Conservation (phyloP, 2,888 invertebrate genomes). For the Gisinianus flammeolus region DNA sequence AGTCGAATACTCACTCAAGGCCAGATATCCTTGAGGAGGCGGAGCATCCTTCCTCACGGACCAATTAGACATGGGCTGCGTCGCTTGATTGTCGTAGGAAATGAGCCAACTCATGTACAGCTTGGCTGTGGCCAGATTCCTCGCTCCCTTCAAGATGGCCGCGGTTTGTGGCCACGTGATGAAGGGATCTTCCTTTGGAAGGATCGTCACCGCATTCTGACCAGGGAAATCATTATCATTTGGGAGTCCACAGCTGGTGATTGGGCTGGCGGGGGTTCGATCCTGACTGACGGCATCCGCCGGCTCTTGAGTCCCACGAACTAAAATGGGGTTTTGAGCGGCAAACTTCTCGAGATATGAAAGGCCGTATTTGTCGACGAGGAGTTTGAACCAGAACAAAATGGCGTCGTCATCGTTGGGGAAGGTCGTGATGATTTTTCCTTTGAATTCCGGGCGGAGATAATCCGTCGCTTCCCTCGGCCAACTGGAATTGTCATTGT, state of each 20-base stretch:
- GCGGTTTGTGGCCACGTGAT: slow-evolving; percentile 42
- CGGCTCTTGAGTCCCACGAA: slow-evolving; percentile 35
- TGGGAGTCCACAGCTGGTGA: neutral
- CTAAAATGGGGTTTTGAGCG: slow-evolving; percentile 32
- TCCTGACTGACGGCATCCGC: neutral
- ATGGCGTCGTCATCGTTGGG: slow-evolving; percentile 47
- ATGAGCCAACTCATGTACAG: slow-evolving; percentile 44
- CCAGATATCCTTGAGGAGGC: slow-evolving; percentile 8
- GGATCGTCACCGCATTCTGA: neutral
- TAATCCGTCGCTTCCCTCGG: slow-evolving; percentile 40
- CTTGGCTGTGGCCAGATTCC: slow-evolving; percentile 33
- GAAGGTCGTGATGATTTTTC: slow-evolving; percentile 39
- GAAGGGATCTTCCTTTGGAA: slow-evolving; percentile 42
- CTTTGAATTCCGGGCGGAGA: slow-evolving; percentile 39
- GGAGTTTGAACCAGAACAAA: slow-evolving; percentile 40
- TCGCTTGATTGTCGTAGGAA: slow-evolving; percentile 3
- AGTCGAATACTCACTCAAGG: slow-evolving; percentile 30
- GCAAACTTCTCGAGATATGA: slow-evolving; percentile 28
- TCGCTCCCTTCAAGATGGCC: slow-evolving; percentile 43
- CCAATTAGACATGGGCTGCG: slow-evolving; percentile 15
- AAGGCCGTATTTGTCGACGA: slow-evolving; percentile 42
- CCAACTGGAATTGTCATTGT: slow-evolving; percentile 26
- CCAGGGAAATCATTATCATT: neutral
- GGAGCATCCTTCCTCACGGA: slow-evolving; percentile 39
- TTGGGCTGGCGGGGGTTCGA: neutral